phyloP scores from a whole-genome alignment of 1,140 invertebrate species.

The Drosophila truncata region DNA sequence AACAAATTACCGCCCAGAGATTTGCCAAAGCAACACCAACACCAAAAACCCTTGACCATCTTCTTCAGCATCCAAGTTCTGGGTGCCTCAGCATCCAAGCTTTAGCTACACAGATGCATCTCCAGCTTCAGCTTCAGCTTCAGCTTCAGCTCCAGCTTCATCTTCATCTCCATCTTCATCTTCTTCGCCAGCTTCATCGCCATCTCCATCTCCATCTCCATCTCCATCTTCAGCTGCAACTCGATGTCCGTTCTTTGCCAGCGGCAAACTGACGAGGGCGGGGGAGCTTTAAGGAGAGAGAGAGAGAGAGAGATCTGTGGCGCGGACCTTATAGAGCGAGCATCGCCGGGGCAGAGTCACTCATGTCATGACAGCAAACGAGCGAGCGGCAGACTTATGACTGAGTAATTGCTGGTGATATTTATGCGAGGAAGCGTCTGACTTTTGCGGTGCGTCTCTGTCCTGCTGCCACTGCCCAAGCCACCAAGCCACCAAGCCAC shows the following conservation, averaged over 20 bases:
- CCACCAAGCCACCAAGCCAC: too few relatives aligned
- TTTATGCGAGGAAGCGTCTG: conserved; percentile 85
- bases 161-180: conserved; percentile 24
- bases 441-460: conserved; percentile 39
- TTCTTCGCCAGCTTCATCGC: conserved; percentile 20
- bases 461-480: neutral
- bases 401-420: conserved; percentile 85
- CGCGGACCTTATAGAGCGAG: conserved; percentile 74
- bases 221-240: conserved; percentile 34
- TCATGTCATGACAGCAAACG: conserved; percentile 83
- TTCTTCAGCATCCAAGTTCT: conserved; percentile 4
- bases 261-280: conserved; percentile 44
- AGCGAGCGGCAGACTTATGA: conserved; percentile 84
- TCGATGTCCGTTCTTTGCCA: conserved; percentile 57
- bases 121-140: neutral
- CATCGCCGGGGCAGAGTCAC: conserved; percentile 73
- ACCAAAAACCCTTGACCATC: conserved; percentile 32
- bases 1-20: conserved; percentile 85
- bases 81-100: neutral
- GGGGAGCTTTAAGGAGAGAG: conserved; percentile 56
- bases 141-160: conserved; percentile 1
- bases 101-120: neutral
- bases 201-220: conserved; percentile 22
- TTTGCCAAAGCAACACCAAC: conserved; percentile 77
- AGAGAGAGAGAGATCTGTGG: conserved; percentile 65